Evolutionary conservation across 2,113 vertebrate genomes (phyloP).

Genomic region (Lucifuga dentata): DNA sequence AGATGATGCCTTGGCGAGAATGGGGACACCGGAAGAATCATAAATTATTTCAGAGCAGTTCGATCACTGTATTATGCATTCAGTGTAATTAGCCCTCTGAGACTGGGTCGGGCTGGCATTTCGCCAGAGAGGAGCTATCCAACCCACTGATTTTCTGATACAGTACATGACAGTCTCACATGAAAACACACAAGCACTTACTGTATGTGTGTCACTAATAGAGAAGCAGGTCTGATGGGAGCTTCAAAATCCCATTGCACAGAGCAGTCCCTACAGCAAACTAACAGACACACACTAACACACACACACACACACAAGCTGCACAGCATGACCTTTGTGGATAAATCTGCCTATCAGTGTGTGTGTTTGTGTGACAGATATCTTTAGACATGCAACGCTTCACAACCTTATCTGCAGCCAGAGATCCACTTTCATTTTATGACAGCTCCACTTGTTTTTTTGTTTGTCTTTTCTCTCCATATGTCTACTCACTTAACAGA

Average conservation of each 20-base stretch:
- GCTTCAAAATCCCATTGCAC: constrained; percentile 36
- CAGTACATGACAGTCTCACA: constrained; percentile 2
- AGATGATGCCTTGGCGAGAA: constrained; percentile 31
- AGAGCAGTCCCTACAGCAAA: background rate
- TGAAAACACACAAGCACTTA: constrained; percentile 8
- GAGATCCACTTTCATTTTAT: constrained; percentile 61
- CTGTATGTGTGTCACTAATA: constrained; percentile 5
- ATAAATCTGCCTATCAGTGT: constrained; percentile 57
- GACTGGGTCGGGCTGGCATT: background rate
- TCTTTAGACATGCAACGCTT: constrained; percentile 68
- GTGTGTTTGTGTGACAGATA: constrained; percentile 61
- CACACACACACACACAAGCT: constrained; percentile 20
- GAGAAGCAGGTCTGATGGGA: constrained; percentile 33
- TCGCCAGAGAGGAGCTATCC: constrained; percentile 2
- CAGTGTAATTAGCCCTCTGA: constrained; percentile 54
- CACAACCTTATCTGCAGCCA: constrained; percentile 62
- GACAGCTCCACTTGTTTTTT: constrained; percentile 42
- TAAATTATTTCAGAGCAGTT: constrained; percentile 49
- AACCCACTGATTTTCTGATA: constrained; percentile 5
- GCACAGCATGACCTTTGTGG: constrained; percentile 63
- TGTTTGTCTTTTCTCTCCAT: constrained; percentile 40
- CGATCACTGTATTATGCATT: constrained; percentile 37
- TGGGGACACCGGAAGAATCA: constrained; percentile 45
- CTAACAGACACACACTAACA: constrained; percentile 20
- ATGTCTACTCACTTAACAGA: constrained; percentile 71